Evolutionary conservation across 2,797 vertebrate genomes (phyloP).

Genomic region (Odontamblyopus rebecca): DNA sequence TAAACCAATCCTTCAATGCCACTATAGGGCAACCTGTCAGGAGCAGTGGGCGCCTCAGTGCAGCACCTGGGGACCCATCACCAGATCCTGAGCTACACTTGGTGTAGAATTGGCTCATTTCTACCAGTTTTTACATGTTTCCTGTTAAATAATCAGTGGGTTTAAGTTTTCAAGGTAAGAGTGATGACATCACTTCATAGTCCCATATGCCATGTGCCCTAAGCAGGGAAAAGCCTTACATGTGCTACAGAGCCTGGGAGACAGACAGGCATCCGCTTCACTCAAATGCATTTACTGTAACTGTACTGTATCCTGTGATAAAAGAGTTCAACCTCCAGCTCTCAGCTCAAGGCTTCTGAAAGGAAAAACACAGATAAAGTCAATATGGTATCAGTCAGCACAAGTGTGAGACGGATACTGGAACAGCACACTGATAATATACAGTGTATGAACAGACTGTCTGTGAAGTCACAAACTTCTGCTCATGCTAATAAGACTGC

Average conservation of each 20-base stretch:
- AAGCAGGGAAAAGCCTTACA: conserved; percentile 8
- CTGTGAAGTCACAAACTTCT: not conserved
- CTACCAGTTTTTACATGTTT: too few relatives aligned
- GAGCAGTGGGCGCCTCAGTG: too few relatives aligned
- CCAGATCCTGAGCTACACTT: too few relatives aligned
- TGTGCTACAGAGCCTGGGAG: conserved; percentile 34
- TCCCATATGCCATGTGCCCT: too few relatives aligned
- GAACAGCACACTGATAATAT: not conserved
- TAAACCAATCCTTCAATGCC: too few relatives aligned
- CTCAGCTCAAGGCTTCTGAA: conserved; percentile 12
- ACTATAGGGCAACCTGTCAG: too few relatives aligned
- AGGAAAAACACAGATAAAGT: conserved; percentile 13
- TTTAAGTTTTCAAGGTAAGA: too few relatives aligned
- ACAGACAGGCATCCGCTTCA: conserved; percentile 34
- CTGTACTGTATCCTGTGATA: conserved; percentile 13
- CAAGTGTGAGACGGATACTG: not conserved
- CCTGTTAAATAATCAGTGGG: too few relatives aligned
- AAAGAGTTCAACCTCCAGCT: conserved; percentile 21
- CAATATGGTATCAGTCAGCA: not conserved
- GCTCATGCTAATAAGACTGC: not conserved
- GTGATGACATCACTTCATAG: too few relatives aligned
- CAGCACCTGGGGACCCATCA: too few relatives aligned
- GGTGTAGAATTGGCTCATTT: too few relatives aligned
- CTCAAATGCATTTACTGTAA: conserved; percentile 17
- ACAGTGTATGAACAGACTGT: not conserved